Evolutionary conservation across 2,113 vertebrate genomes (phyloP), one percentile per base, ranked within the genome.

Genomic region (Phocoena sinus): DNA sequence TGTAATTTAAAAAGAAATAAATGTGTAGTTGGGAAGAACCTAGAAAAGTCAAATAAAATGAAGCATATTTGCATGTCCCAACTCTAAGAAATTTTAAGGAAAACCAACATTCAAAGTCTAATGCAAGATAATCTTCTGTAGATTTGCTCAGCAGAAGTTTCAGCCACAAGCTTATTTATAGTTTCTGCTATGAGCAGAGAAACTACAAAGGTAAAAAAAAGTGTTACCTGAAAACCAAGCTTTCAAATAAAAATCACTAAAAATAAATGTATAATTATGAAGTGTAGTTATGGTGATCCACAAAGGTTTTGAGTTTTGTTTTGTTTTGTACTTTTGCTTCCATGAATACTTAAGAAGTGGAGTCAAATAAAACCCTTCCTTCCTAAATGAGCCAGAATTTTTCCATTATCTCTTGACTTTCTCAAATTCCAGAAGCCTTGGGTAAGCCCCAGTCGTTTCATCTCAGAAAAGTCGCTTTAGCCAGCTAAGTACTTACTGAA

Each of bases 341-440:
- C 76, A 90, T 13, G 28, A 92, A 74, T 36, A 79, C 14, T 89
- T 77, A 70, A 81, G 12, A 58, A 67, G 65, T 70, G 15, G 36
- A 93, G 47, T 91, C n/a, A 77, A 93, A 62, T n/a, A 26, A 82
- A 96, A 88, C 17, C 56, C 47, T 56, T 60, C 82, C 87, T 71
- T 95, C 56, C 68, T 79, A 79, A 58, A 87, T 56, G 62, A 91
- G 73, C 31, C 63, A 62, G 82, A 68, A 33, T 68, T 33, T 53
- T 73, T 60, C 68, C 31, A 25, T 63, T 92, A 83, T 97, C 89
- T 92, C 86, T 44, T 60, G 60, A 47, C 77, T 21, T 81, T 88
- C 65, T 93, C 56, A 92, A 92, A 96, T 96, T 85, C 79, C 90
- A 95, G 58, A 89, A 80, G 31, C n/a, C 71, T 63, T 81, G 26